Evolutionary conservation across 2,797 vertebrate species (phyloP), one percentile per base, ranked within the genome.

Genomic region (Sciaenops ocellatus): DNA sequence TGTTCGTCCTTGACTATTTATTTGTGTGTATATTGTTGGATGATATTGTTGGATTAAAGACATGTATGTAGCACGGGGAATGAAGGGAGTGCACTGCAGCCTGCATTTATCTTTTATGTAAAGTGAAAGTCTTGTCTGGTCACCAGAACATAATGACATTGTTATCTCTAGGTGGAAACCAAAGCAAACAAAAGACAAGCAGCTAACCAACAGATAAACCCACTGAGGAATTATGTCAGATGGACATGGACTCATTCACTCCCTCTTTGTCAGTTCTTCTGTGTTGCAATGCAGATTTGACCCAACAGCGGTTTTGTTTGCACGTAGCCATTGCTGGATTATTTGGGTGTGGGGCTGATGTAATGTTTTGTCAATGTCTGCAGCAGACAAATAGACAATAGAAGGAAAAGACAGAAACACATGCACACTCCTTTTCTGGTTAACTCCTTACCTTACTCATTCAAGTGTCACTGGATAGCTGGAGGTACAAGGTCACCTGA

Each of bases 81-180:
- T 68, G 18, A 62, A 10, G 26, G 20, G 52, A 79, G 57, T 59
- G 20, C 28, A 30, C 20, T 34, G 2, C 41, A 51, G 18, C 4
- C 68, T 70, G 48, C 10, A 28, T 74, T 57, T 78, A 46, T 28
- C 68, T 62, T 79, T 30, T 16, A 26, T 41, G 52, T 65, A 42
- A 70, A 78, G 52, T 68, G 11, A 78, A 71, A 69, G 72, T 61
- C 22, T 47, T 30, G 44, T 80, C 56, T 67, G 48, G 63, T 73
- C 67, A 71, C 61, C 44, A 18, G n/a, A 56, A 63, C 60, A 57
- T 44, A 69, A 26, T 48, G 64, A 85, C 47, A 63, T 67, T 66
- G 65, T 82, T 83, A 87, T 90, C 79, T 85, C 82, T 59, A 72
- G 62, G 68, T 85, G 77, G 87, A 90, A 92, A 91, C 87, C 84